Conservation (phyloP, 2,113 vertebrate genomes). For the Gallinago jamesoni region DNA sequence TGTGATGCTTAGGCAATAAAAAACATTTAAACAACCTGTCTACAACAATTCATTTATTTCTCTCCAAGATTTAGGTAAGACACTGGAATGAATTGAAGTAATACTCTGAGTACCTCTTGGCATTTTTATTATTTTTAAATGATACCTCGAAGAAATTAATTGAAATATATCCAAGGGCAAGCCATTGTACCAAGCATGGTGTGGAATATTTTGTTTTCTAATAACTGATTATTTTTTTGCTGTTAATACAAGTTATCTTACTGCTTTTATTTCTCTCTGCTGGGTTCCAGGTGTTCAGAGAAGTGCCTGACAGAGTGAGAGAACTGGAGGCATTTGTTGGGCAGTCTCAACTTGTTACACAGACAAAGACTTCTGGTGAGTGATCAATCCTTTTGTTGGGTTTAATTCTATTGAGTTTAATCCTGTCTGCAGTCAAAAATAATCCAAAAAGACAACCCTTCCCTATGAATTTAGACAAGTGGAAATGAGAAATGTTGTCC, state of each 20-base stretch:
- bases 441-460: background rate
- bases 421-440: background rate
- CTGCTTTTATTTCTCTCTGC: background rate
- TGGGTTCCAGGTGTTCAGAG: constrained; percentile 76
- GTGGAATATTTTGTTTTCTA: background rate
- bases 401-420: background rate
- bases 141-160: background rate
- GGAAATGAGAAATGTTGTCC: background rate
- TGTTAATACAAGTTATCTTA: background rate
- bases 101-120: background rate
- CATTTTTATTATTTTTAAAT: background rate
- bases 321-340: constrained; percentile 78
- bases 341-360: constrained; percentile 61
- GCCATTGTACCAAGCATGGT: background rate
- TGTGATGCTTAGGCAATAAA: background rate
- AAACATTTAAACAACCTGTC: background rate
- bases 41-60: background rate
- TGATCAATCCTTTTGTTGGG: background rate
- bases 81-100: background rate
- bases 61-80: background rate
- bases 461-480: background rate
- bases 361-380: constrained; percentile 77
- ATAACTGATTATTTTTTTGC: background rate
- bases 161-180: background rate
- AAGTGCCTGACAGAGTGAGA: constrained; percentile 80